Evolutionary conservation across 2,113 vertebrate species (phyloP), one percentile per base, ranked within the genome.

Genomic region (Aegypius monachus): DNA sequence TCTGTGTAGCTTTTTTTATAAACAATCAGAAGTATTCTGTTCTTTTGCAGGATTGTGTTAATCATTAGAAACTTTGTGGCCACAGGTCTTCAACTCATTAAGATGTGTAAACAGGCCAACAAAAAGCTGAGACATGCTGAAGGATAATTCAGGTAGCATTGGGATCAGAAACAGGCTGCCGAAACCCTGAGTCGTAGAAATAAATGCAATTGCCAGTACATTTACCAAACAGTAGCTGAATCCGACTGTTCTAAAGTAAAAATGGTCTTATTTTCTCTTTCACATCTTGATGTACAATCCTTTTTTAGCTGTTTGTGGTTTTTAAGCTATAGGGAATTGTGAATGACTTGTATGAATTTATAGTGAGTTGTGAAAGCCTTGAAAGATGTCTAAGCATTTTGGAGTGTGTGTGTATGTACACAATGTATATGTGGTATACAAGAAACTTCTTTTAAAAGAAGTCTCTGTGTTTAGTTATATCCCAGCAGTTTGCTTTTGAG

Each of bases 381-480:
- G 50, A 13, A 45, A 31, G 61, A 23, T 32, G 34, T 4, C 14
- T 16, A 1, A 56, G 31, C 36, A 0, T 65, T 86, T 58, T 77
- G 72, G 34, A 31, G 77, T 0, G n/a, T 38, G 38, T 40, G 58
- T 71, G 58, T 74, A 4, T 17, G 42, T 23, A 11, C 45, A 18
- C n/a, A 5, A 8, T 5, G 42, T 23, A 40, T 45, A 56, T 0
- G 2, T 67, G 72, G 31, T 20, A 6, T 7, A 2, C 25, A 34
- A 43, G 8, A 52, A 38, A 3, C 31, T 68, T 16, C 19, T 42
- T 38, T 11, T 7, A 3, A 40, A 55, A 59, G 27, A 40, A 32
- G 9, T 26, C 50, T 43, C 6, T 43, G 0, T 56, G 32, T 79
- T 87, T 43, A 9, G 36, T 66, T 21, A 2, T 4, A 38, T 32